Evolutionary conservation across 2,797 vertebrate species (phyloP).

Genomic region (Rhadinocentrus ornatus): DNA sequence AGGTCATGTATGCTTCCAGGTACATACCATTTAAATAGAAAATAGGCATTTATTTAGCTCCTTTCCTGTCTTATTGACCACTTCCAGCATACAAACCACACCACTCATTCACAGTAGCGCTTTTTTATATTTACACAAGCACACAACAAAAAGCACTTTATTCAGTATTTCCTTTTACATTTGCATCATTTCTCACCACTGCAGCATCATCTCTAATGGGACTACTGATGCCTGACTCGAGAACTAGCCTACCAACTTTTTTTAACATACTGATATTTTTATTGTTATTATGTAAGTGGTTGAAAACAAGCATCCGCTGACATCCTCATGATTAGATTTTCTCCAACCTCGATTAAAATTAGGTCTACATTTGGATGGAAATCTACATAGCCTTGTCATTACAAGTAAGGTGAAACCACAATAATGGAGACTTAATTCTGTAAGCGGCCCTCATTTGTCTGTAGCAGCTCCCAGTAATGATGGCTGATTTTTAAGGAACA

Average conservation of each 20-base stretch:
- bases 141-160: background rate
- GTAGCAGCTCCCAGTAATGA: conserved; percentile 2
- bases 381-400: background rate
- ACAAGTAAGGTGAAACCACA: background rate
- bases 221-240: background rate
- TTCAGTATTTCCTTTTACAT: background rate
- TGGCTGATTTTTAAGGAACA: conserved; percentile 2
- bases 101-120: background rate
- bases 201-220: background rate
- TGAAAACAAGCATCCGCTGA: background rate
- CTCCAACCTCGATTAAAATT: background rate
- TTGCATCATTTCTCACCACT: background rate
- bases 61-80: background rate
- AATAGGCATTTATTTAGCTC: background rate
- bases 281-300: background rate
- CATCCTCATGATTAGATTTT: background rate
- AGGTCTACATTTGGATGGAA: background rate
- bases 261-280: background rate
- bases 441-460: background rate
- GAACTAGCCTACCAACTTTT: background rate
- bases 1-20: background rate
- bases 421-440: background rate
- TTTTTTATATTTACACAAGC: background rate
- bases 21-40: background rate
- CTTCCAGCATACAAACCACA: background rate